phyloP scores from a whole-genome alignment of 2,888 invertebrate species.

The Melikaiella ostensackeni region DNA sequence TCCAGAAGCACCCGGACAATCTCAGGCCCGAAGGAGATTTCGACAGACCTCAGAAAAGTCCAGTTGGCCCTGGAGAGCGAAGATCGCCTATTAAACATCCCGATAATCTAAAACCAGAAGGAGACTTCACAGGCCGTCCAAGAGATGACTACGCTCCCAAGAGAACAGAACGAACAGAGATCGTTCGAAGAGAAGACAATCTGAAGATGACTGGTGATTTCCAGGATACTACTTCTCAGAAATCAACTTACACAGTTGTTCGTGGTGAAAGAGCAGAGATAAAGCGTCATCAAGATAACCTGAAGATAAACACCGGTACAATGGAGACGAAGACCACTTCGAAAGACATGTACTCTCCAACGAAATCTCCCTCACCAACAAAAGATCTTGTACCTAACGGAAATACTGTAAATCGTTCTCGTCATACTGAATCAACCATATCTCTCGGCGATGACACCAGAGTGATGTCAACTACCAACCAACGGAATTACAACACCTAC shows the following conservation, averaged over 20 bases:
- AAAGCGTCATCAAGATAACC: slow-evolving; percentile 78
- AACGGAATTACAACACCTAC: slow-evolving; percentile 80
- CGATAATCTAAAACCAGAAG: slow-evolving; percentile 79
- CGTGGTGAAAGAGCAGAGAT: slow-evolving; percentile 67
- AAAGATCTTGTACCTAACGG: slow-evolving; percentile 78
- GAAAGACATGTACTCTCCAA: slow-evolving; percentile 79
- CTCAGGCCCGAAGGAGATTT: slow-evolving; percentile 76
- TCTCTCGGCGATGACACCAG: slow-evolving; percentile 80
- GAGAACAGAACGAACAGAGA: slow-evolving; percentile 79
- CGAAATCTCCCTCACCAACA: slow-evolving; percentile 63
- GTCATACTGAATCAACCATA: slow-evolving; percentile 84
- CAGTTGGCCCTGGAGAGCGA: slow-evolving; percentile 77
- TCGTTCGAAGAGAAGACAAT: slow-evolving; percentile 74
- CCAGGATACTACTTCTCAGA: slow-evolving; percentile 76
- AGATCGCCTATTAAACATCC: slow-evolving; percentile 67
- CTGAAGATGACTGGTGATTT: slow-evolving; percentile 79
- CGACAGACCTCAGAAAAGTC: slow-evolving; percentile 76
- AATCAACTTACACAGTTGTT: slow-evolving; percentile 77
- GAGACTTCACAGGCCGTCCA: slow-evolving; percentile 77
- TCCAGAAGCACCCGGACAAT: slow-evolving; percentile 75
- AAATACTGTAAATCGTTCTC: slow-evolving; percentile 79
- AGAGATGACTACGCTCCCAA: slow-evolving; percentile 76
- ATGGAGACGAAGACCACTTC: slow-evolving; percentile 80
- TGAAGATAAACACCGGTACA: slow-evolving; percentile 78
- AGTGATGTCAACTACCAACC: slow-evolving; percentile 79